phyloP scores from a whole-genome alignment of 2,113 vertebrate species.

The Albula goreensis region DNA sequence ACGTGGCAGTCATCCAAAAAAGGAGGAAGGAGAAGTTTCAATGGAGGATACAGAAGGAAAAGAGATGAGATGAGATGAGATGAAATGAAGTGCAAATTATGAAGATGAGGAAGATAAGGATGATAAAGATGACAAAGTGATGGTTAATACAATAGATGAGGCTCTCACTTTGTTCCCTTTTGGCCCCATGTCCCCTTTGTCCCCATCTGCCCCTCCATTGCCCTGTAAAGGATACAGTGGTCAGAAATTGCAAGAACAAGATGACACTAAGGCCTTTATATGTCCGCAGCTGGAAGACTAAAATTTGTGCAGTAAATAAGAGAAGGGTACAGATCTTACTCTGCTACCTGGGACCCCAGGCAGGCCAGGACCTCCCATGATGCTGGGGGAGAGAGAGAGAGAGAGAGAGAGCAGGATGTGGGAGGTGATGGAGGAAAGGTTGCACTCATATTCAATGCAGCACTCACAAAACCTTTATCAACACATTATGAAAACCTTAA shows the following conservation, averaged over 20 bases:
- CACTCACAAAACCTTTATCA: too few relatives aligned
- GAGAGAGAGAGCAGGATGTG: too few relatives aligned
- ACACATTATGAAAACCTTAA: too few relatives aligned
- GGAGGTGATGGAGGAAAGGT: too few relatives aligned
- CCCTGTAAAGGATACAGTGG: constrained; percentile 61
- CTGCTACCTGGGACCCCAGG: constrained; percentile 63
- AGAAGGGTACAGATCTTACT: constrained; percentile 60
- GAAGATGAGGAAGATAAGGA: neutral
- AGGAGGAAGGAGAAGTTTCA: neutral
- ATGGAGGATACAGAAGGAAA: neutral
- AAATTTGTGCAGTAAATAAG: neutral
- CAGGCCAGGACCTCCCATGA: constrained; percentile 62
- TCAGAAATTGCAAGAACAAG: constrained; percentile 1
- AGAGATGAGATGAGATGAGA: neutral
- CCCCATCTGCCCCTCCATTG: constrained; percentile 57
- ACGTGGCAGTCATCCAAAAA: too few relatives aligned
- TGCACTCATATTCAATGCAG: too few relatives aligned
- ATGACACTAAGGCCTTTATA: neutral
- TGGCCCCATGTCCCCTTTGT: constrained; percentile 68
- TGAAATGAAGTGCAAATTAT: neutral
- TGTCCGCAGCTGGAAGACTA: neutral
- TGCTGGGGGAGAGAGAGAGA: constrained; percentile 50
- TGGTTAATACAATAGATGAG: neutral
- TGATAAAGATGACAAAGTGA: neutral
- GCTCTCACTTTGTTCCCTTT: constrained; percentile 73